Percentiles rank a stretch among this genome's conserved stretches.
Evolutionary conservation across 2,888 invertebrate species (phyloP).

Genomic region (Chrysina gloriosa): DNA sequence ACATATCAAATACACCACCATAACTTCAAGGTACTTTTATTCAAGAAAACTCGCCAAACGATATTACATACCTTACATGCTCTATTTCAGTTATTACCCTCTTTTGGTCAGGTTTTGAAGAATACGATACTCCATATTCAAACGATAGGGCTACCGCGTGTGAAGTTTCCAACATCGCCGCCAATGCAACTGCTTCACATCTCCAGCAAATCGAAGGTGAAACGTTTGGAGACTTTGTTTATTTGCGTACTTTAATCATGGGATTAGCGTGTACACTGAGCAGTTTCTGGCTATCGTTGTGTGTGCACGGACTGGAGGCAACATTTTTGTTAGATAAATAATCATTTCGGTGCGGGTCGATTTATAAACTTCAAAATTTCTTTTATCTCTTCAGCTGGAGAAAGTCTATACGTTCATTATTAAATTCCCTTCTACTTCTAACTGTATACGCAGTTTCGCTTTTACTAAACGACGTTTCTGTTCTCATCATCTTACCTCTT

Average conservation of each 20-base stretch:
- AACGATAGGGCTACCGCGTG: conserved; percentile 79
- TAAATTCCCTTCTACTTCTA: too few species aligned
- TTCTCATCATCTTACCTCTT: too few species aligned
- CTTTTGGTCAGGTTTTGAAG: conserved; percentile 93
- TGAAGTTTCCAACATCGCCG: conserved; percentile 77
- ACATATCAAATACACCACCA: conserved; percentile 78
- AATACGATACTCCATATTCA: conserved; percentile 76
- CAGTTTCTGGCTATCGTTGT: conserved; percentile 81
- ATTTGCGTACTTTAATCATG: conserved; percentile 81
- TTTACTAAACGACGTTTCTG: too few species aligned
- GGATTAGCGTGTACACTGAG: conserved; percentile 85
- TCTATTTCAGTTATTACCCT: conserved; percentile 82
- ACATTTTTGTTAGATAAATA: conserved; percentile 84
- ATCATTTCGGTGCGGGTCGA: not conserved
- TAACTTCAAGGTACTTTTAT: conserved; percentile 75
- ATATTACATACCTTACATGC: too few species aligned
- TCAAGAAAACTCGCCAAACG: not conserved
- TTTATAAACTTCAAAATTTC: conserved; percentile 5
- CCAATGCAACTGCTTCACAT: conserved; percentile 54
- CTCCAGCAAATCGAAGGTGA: conserved; percentile 57
- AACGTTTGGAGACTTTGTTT: conserved; percentile 75
- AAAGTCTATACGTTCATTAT: too few species aligned
- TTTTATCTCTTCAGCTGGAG: too few species aligned
- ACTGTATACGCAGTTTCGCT: too few species aligned
- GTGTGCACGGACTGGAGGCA: conserved; percentile 82